A percentile compares a stretch with the other conserved stretches of the same genome.
Evolutionary conservation across 2,888 invertebrate species (phyloP).

Genomic region (Hololepta plana): DNA sequence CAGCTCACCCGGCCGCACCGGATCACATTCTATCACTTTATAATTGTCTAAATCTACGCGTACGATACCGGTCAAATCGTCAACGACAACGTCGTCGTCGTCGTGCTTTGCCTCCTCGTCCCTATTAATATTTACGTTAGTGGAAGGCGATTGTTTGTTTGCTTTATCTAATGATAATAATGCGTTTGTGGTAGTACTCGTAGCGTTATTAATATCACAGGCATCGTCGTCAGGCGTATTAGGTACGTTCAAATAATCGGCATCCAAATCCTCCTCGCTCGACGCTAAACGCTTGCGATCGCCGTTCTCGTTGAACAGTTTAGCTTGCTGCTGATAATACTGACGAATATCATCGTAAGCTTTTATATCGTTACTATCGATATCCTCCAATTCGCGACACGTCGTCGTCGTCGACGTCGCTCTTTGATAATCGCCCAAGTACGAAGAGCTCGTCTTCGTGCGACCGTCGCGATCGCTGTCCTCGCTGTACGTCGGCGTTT

Average conservation of each 20-base stretch:
- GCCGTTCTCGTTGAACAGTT: constrained; percentile 19
- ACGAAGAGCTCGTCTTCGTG: constrained; percentile 11
- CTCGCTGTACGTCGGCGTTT: constrained; percentile 25
- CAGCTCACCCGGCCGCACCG: constrained; percentile 20
- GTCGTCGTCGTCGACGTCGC: constrained; percentile 8
- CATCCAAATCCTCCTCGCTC: constrained; percentile 27
- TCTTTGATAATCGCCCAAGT: constrained; percentile 13
- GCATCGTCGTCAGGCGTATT: constrained; percentile 9
- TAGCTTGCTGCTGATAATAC: constrained; percentile 23
- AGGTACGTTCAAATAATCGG: no score
- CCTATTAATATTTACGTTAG: no score
- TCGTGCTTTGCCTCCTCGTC: no score
- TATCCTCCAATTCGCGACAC: constrained; percentile 13
- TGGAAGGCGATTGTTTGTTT: no score
- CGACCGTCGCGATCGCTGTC: constrained; percentile 17
- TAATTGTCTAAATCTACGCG: constrained; percentile 19
- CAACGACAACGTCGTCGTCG: constrained; percentile 12
- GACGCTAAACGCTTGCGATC: constrained; percentile 26
- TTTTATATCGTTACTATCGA: constrained; percentile 22
- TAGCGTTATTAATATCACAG: constrained; percentile 9
- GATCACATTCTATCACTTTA: constrained; percentile 19
- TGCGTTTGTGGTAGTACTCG: constrained; percentile 31
- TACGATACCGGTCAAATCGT: constrained; percentile 29
- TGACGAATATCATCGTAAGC: constrained; percentile 21
- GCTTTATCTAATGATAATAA: no score